Conservation (phyloP, 1,140 invertebrate species). For the Heliconius nattereri region DNA sequence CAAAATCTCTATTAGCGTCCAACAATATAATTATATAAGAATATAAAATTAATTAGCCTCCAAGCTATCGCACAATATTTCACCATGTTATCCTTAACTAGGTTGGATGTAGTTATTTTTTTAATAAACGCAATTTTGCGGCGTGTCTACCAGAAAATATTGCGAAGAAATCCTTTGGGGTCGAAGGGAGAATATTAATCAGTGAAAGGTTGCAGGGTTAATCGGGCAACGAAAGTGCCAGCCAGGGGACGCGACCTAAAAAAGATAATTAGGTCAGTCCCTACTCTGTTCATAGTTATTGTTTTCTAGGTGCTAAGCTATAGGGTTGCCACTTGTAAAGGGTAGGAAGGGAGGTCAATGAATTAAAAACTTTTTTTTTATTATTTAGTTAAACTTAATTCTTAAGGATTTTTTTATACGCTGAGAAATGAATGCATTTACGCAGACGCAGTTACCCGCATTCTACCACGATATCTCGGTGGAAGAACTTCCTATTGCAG, state of each 20-base stretch:
- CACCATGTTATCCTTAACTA: background rate
- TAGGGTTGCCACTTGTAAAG: background rate
- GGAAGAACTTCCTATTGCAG: too few relatives aligned
- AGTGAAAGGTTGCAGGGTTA: conserved; percentile 32
- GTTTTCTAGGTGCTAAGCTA: background rate
- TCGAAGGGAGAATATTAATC: conserved; percentile 26
- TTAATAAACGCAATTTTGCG: conserved; percentile 19
- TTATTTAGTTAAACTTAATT: too few relatives aligned
- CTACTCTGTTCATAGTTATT: conserved; percentile 26
- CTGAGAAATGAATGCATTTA: too few relatives aligned
- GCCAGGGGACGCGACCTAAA: conserved; percentile 30
- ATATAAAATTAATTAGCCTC: background rate
- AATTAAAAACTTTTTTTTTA: background rate
- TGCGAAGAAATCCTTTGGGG: conserved; percentile 20
- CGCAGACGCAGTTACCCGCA: too few relatives aligned
- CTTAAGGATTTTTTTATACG: too few relatives aligned
- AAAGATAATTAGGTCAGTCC: conserved; percentile 34
- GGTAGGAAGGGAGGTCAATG: background rate
- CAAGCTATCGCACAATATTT: background rate
- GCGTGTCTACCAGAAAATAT: conserved; percentile 23
- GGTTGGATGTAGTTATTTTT: conserved; percentile 1
- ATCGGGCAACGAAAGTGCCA: conserved; percentile 31
- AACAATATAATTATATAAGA: background rate
- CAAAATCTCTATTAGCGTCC: background rate
- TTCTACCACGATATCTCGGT: too few relatives aligned